Evolutionary conservation across 2,888 invertebrate genomes (phyloP).

Genomic region (Andrena bicolor): DNA sequence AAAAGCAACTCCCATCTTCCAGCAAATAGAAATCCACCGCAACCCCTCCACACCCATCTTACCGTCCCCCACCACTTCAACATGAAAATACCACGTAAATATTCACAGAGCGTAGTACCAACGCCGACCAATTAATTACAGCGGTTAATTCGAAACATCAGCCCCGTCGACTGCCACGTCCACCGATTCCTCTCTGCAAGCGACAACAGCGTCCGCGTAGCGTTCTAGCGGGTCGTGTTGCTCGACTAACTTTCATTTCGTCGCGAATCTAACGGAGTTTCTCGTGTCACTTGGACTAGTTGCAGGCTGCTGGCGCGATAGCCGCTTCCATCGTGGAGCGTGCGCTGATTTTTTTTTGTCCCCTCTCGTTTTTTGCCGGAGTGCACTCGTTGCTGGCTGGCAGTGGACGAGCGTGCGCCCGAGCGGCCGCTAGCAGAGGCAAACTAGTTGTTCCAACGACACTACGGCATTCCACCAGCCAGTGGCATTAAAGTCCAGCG

Average conservation of each 20-base stretch:
- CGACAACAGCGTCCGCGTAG: not conserved
- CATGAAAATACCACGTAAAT: not conserved
- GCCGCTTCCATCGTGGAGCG: constrained; percentile 41
- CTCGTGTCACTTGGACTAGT: constrained; percentile 52
- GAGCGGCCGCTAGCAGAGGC: constrained; percentile 43
- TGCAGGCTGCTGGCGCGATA: constrained; percentile 24
- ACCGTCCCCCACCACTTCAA: not conserved
- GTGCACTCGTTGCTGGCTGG: constrained; percentile 16
- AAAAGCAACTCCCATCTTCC: too few relatives aligned
- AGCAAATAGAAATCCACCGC: too few relatives aligned
- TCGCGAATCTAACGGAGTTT: constrained; percentile 59
- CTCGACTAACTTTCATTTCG: constrained; percentile 52
- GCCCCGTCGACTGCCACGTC: not conserved
- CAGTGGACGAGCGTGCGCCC: constrained; percentile 2
- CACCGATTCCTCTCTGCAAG: not conserved
- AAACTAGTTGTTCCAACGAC: constrained; percentile 66
- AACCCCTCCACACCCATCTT: too few relatives aligned
- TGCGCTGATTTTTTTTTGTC: constrained; percentile 45
- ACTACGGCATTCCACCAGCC: constrained; percentile 58
- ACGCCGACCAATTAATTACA: too few relatives aligned
- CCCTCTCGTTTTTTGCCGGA: not conserved
- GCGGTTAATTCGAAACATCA: not conserved
- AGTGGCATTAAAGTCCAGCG: constrained; percentile 58
- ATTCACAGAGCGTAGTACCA: not conserved
- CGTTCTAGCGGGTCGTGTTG: constrained; percentile 9